phyloP scores from a whole-genome alignment of 2,113 vertebrate genomes.

The Heterotilapia buettikoferi region DNA sequence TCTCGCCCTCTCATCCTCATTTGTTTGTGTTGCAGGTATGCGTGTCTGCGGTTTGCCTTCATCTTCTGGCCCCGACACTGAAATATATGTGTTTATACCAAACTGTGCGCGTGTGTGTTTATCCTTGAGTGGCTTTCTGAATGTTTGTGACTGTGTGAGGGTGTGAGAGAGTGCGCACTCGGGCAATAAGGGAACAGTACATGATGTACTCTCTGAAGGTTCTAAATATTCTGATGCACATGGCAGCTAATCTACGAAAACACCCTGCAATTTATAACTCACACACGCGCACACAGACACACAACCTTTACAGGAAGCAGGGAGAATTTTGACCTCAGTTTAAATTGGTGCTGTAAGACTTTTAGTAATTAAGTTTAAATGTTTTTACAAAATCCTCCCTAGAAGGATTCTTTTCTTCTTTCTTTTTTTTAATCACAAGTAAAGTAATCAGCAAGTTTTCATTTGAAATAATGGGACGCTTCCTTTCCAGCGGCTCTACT shows the following conservation, averaged over 20 bases:
- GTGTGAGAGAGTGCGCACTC: not conserved
- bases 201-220: constrained; percentile 37
- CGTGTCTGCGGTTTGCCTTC: not conserved
- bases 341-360: not conserved
- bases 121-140: not conserved
- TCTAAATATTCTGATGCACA: constrained; percentile 41
- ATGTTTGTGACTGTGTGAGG: not conserved
- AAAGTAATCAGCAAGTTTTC: not conserved
- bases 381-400: not conserved
- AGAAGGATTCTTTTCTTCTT: not conserved
- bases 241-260: constrained; percentile 10
- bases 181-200: constrained; percentile 23
- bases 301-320: not conserved
- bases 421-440: not conserved
- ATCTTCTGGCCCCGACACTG: not conserved
- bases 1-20: not conserved
- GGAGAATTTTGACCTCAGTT: not conserved
- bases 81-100: not conserved
- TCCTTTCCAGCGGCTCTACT: not conserved
- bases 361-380: not conserved
- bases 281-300: not conserved
- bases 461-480: not conserved
- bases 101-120: not conserved
- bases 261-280: not conserved
- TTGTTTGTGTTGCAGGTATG: not conserved